Percentiles rank a stretch among this genome's conserved stretches.
phyloP scores from a whole-genome alignment of 2,888 invertebrate genomes.

The Anthrax anthrax region DNA sequence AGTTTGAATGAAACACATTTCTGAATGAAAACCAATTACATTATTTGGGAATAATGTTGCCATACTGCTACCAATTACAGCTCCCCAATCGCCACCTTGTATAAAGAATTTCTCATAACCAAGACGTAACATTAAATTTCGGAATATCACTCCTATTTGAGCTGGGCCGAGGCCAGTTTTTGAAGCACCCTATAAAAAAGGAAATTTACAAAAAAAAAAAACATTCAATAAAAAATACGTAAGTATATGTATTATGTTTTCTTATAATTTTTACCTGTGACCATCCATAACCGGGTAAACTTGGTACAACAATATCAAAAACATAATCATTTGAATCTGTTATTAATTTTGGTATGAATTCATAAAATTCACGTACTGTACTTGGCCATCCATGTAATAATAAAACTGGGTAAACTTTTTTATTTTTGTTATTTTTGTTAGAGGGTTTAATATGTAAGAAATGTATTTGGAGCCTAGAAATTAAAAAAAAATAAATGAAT shows the following conservation, averaged over 20 bases:
- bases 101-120: constrained; percentile 44
- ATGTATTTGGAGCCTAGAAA: constrained; percentile 40
- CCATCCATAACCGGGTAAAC: constrained; percentile 36
- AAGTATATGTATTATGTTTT: background rate
- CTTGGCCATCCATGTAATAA: constrained; percentile 86
- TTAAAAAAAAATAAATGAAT: constrained; percentile 5
- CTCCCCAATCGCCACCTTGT: constrained; percentile 69
- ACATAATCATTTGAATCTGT: constrained; percentile 38
- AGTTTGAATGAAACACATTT: constrained; percentile 37
- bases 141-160: constrained; percentile 38
- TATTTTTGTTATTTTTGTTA: constrained; percentile 25
- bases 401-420: constrained; percentile 28
- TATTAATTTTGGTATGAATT: constrained; percentile 54
- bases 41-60: constrained; percentile 43
- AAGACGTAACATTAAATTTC: constrained; percentile 47
- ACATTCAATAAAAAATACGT: background rate
- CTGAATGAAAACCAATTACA: constrained; percentile 40
- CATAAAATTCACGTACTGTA: constrained; percentile 70
- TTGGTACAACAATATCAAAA: constrained; percentile 44
- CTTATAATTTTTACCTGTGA: constrained; percentile 22
- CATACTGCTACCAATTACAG: constrained; percentile 41
- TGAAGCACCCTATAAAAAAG: constrained; percentile 27
- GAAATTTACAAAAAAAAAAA: background rate
- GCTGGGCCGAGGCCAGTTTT: constrained; percentile 44
- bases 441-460: constrained; percentile 50